Evolutionary conservation across 1,140 invertebrate species (phyloP), one percentile per base, ranked within the genome.

Genomic region (Lepidotrigona ventralis): DNA sequence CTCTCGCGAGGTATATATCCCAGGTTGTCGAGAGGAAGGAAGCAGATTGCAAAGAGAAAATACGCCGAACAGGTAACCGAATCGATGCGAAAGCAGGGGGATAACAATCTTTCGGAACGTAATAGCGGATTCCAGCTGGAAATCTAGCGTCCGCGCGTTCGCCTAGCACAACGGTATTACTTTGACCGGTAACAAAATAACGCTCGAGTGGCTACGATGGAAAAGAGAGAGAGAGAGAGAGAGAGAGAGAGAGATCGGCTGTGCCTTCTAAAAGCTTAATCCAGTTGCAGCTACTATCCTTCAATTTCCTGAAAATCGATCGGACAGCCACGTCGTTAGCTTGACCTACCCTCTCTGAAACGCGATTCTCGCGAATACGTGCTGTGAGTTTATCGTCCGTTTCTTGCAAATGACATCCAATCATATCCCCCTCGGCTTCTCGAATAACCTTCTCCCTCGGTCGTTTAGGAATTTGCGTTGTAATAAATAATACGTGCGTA

Each of bases 221-320:
- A 1, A 33, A 23, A 60, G 69, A 26, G 29, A 33, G 29, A 19
- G 29, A 21, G 17, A 33, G 26, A 17, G 26, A 66, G 26, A 66
- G 17, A 33, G 26, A 17, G 29, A 39, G 54, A 14, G 15, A 56
- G 17, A 56, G 54, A 23, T 46, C 23, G 23, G 23, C 58, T 60
- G 9, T 12, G 6, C 14, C 39, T 77, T 66, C 26, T 66, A 53
- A 77, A 77, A 77, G 75, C 75, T 66, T 77, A 77, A 77, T 77
- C 60, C 75, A 77, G 60, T 77, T 66, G 75, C 75, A 29, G 60
- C 5, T 39, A 33, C 60, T 33, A 77, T 66, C 60, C 58, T 51
- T 77, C 75, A 77, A 66, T 77, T 77, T 77, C 60, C 21, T 66
- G 75, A 60, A 53, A 66, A 77, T 77, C 39, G 75, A 77, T 77